Base-by-base conservation (phyloP, 1,140 invertebrate species). In the Euura lappo region DNA sequence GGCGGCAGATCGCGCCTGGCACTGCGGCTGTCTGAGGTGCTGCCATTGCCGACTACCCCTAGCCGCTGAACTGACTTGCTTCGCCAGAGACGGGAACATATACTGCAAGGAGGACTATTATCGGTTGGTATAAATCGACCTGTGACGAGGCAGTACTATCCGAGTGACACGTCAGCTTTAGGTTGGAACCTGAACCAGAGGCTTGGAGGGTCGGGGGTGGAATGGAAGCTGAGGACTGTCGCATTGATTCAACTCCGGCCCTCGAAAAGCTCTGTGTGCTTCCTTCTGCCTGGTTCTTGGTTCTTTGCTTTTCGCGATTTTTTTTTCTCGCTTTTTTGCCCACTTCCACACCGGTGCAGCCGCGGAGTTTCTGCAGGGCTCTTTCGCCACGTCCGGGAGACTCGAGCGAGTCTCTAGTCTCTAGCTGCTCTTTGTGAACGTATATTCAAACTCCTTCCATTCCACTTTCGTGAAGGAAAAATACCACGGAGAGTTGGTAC, bases 21-120 rank as follows among this genome's bases (percentile, higher is more conserved):
- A 98, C 85, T 93, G 93, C 46, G 89, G 91, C 72, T 98, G 96
- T 83, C 90, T 97, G 46, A 92, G 94, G 74, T 98, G 96, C 87
- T 94, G 92, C 84, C 93, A 96, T 81, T 98, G 97, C 86, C 92
- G 94, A 73, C 86, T 95, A 71, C 92, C 94, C 2, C 89, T 98
- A 44, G 95, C 96, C 83, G 91, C 93, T 2, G 95, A 97, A 84
- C 88, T 95, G 68, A 96, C 95, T 75, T 98, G 97, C 87, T 98
- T 96, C 86, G 92, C 94, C 5, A 89, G 95, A 71, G 95, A 97
- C 79, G 95, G 95, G 71, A 94, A 94, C 82, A 97, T 98, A 80
- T 98, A 96, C 86, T 98, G 97, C 90, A 97, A 97, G 85, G 94
- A 97, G 79, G 97, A 98, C 87, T 98, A 98, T 85, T 97, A 96